phyloP scores from a whole-genome alignment of 2,113 vertebrate species.

The Bungarus multicinctus region DNA sequence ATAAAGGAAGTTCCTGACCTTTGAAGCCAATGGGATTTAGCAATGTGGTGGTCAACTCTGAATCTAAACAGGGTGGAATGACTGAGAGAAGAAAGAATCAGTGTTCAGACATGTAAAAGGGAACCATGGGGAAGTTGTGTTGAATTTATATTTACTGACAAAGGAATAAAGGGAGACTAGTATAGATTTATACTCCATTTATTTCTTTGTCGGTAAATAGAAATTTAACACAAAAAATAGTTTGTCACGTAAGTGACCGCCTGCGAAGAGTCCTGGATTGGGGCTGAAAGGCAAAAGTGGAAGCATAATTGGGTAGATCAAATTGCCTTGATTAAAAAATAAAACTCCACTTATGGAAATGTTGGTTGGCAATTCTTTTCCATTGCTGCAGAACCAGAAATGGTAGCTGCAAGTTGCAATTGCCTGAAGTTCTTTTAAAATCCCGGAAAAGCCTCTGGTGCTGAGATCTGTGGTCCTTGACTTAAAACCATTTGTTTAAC shows the following conservation, averaged over 20 bases:
- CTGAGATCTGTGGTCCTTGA: not conserved
- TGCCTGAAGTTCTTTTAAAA: not conserved
- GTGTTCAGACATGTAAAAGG: not conserved
- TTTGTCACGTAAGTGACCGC: no score
- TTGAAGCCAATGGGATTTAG: not conserved
- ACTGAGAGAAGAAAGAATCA: not conserved
- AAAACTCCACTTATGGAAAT: not conserved
- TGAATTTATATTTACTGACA: no score
- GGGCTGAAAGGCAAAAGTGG: no score
- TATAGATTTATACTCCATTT: no score
- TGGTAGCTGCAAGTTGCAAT: not conserved
- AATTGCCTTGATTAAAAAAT: no score
- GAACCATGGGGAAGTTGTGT: no score
- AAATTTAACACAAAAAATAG: no score
- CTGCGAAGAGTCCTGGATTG: no score
- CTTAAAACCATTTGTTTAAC: no score
- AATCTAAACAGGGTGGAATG: not conserved
- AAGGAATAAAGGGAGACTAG: no score
- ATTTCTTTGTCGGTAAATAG: no score
- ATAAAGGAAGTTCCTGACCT: not conserved
- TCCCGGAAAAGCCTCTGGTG: not conserved
- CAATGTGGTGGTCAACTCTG: not conserved
- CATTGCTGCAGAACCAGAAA: not conserved
- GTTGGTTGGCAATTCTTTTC: not conserved
- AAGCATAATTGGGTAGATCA: no score